Evolutionary conservation across 2,113 vertebrate species (phyloP), one percentile per base, ranked within the genome.

Genomic region (Clarias macrocephalus): DNA sequence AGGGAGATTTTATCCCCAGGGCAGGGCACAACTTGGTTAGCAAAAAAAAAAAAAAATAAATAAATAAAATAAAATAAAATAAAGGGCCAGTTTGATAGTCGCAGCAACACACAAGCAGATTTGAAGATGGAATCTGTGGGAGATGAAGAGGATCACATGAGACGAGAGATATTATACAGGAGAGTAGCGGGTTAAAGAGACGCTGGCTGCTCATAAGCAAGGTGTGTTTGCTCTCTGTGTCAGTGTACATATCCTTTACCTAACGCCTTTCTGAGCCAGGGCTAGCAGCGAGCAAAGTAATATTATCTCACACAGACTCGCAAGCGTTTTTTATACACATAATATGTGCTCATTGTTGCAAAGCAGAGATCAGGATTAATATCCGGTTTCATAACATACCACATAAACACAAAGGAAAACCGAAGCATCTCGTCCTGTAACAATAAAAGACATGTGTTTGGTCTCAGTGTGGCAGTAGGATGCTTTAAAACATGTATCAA

Each of bases 81-180:
- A n/a, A 84, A 80, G 72, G 88, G 85, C 57, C 63, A 86, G 54
- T 6, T 52, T 81, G 81, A 90, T 65, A 86, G 76, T 84, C 68
- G 75, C n/a, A 72, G 63, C 13, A 84, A 68, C 28, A 81, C 37
- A 37, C 48, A 80, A 68, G 11, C 59, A 66, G 63, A 85, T 85
- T 88, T 89, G 66, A 85, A 83, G 66, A 76, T 80, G 62, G 82
- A 59, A 72, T 84, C 73, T n/a, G 37, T 57, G 66, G 83, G 83
- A 33, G 56, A 73, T 37, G 33, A n/a, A n/a, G 30, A 77, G 15
- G 70, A 72, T 77, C 56, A 72, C 82, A 59, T 42, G 18, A 42
- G 56, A 73, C 82, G 33, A 33, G 60, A 48, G 81, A 79, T 37
- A 87, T 83, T 57, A 82, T 33, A 56, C 54, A 48, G n/a, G 28